Evolutionary conservation across 2,113 vertebrate genomes (phyloP).

Genomic region (Pavo muticus): DNA sequence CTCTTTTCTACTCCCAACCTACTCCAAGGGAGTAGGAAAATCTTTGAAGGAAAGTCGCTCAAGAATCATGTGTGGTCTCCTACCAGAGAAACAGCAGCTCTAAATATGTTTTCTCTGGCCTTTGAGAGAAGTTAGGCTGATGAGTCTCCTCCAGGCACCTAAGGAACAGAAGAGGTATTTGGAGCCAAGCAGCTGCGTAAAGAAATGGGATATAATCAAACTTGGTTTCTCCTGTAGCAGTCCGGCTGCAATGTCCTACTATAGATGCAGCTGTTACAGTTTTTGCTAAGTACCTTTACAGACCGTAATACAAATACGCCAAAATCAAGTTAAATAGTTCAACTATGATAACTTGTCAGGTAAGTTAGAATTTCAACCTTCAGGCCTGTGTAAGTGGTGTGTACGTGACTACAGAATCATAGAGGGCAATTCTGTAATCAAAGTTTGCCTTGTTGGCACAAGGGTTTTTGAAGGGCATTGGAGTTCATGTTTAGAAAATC

Average conservation of each 20-base stretch:
- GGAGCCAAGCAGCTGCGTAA: neutral
- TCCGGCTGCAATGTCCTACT: neutral
- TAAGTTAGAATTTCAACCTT: conserved; percentile 1
- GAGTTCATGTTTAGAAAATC: neutral
- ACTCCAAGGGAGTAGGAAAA: neutral
- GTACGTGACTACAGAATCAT: neutral
- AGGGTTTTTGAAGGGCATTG: conserved; percentile 16
- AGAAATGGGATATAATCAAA: neutral
- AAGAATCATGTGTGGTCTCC: neutral
- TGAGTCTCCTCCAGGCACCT: neutral
- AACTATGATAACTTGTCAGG: neutral
- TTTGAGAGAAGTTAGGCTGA: neutral
- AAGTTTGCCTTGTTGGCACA: neutral
- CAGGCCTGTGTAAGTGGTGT: neutral
- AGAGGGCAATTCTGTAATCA: neutral
- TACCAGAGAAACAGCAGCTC: neutral
- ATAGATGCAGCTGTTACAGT: neutral
- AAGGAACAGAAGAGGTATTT: neutral
- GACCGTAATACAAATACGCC: neutral
- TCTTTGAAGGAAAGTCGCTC: neutral
- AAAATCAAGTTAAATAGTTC: neutral
- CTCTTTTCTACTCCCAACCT: neutral
- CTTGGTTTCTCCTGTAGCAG: neutral
- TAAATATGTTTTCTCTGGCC: neutral
- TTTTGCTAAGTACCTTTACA: neutral